Percentiles rank a stretch among this genome's conserved stretches.
Conservation (phyloP, 2,888 invertebrate species). For the Tinea semifulvella region DNA sequence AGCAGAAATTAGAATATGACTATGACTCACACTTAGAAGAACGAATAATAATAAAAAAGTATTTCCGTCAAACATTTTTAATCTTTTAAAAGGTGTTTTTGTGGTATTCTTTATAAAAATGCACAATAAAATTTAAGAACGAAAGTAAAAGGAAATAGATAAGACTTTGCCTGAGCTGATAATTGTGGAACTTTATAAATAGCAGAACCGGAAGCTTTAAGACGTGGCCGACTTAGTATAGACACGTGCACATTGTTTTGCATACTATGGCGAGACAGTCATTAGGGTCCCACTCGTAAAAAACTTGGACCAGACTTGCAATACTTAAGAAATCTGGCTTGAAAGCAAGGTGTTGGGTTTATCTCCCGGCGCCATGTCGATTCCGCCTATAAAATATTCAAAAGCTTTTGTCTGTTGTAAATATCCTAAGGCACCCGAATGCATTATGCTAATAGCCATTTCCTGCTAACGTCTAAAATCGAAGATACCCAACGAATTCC, state of each 20-base stretch:
- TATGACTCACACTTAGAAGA: too few relatives aligned
- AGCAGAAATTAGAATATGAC: too few relatives aligned
- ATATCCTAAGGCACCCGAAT: conserved; percentile 46
- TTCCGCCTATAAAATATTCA: conserved; percentile 36
- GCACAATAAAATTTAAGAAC: not conserved
- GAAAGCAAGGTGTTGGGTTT: conserved; percentile 17
- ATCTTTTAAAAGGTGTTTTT: too few relatives aligned
- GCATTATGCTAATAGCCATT: conserved; percentile 54
- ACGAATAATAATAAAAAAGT: too few relatives aligned
- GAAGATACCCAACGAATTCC: conserved; percentile 29
- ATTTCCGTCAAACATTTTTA: too few relatives aligned
- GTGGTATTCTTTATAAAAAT: too few relatives aligned
- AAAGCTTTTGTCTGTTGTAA: conserved; percentile 31
- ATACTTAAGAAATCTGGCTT: conserved; percentile 3
- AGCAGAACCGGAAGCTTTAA: not conserved
- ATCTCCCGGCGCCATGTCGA: conserved; percentile 29
- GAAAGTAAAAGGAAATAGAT: conserved; percentile 7
- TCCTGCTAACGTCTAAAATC: conserved; percentile 39
- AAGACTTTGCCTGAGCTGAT: not conserved
- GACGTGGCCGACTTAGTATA: not conserved
- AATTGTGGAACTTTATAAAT: not conserved
- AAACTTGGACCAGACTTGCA: conserved; percentile 2
- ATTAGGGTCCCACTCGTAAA: not conserved
- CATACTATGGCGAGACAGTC: conserved; percentile 8
- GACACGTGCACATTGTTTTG: conserved; percentile 8